A percentile compares a stretch with the other conserved stretches of the same genome.
These are phyloP conservation scores for Platalea minor DNA, from an alignment of 2,797 vertebrate species.

Conservation along the genomic window DNA sequence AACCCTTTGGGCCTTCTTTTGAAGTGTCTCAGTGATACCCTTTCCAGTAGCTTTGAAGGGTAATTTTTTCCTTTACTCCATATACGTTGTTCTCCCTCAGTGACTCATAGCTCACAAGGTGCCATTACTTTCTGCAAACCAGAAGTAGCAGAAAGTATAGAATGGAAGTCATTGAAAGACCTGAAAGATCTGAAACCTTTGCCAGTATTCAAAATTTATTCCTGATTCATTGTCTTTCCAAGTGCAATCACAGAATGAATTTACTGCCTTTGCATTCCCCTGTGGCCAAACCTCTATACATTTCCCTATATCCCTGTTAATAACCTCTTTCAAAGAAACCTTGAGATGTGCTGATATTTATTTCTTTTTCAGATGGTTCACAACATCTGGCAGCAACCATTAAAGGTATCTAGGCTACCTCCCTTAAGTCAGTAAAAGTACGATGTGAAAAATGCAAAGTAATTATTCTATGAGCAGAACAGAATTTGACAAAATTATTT, in stretches of 20 bases:
- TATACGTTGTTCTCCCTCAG: background rate
- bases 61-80: constrained; percentile 16
- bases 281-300: background rate
- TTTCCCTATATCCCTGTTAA: background rate
- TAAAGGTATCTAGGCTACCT: background rate
- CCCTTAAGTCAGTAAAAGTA: background rate
- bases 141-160: background rate
- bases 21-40: constrained; percentile 2
- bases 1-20: constrained; percentile 54
- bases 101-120: background rate
- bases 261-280: background rate
- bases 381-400: background rate
- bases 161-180: background rate
- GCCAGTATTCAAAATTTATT: background rate
- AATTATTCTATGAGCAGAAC: background rate
- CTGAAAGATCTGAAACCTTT: background rate
- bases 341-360: background rate
- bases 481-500: background rate
- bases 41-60: constrained; percentile 38
- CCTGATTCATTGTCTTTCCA: background rate
- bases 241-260: background rate
- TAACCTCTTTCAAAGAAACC: background rate
- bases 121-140: background rate
- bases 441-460: background rate
- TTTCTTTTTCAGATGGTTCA: background rate